Percentiles rank a stretch among this genome's conserved stretches.
These are phyloP conservation scores for Rousettus leschenaultii DNA, from an alignment of 2,113 vertebrate species.

Conservation along the genomic window DNA sequence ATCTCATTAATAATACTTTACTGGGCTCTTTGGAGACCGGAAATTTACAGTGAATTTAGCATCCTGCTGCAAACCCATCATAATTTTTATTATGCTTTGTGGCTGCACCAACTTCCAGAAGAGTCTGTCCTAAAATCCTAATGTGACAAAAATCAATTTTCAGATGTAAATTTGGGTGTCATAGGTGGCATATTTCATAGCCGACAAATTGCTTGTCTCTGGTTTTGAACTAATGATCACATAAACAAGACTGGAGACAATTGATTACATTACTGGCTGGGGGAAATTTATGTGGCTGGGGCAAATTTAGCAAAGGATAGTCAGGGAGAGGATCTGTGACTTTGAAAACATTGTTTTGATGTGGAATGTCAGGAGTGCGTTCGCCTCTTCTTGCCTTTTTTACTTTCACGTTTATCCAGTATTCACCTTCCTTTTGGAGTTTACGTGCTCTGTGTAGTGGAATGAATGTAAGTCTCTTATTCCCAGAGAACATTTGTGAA, in stretches of 20 bases:
- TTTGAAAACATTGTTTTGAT: background rate
- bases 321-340: background rate
- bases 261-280: slow-evolving; percentile 71
- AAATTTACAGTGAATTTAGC: slow-evolving; percentile 75
- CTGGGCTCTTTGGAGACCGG: slow-evolving; percentile 58
- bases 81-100: slow-evolving; percentile 82
- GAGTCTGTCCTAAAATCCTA: slow-evolving; percentile 80
- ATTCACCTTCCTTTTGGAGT: background rate
- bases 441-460: background rate
- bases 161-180: slow-evolving; percentile 82
- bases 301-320: slow-evolving; percentile 2
- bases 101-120: slow-evolving; percentile 74
- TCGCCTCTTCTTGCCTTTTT: background rate
- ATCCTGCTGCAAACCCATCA: slow-evolving; percentile 71
- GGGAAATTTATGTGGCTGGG: slow-evolving; percentile 48
- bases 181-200: slow-evolving; percentile 81
- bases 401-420: background rate
- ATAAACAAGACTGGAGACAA: slow-evolving; percentile 80
- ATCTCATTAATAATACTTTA: slow-evolving; percentile 76
- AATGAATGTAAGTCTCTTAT: background rate
- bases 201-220: slow-evolving; percentile 82
- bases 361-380: background rate
- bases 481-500: background rate
- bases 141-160: slow-evolving; percentile 85
- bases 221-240: slow-evolving; percentile 82